Conservation (phyloP, 1,140 invertebrate species). For the Drosophila novamexicana region DNA sequence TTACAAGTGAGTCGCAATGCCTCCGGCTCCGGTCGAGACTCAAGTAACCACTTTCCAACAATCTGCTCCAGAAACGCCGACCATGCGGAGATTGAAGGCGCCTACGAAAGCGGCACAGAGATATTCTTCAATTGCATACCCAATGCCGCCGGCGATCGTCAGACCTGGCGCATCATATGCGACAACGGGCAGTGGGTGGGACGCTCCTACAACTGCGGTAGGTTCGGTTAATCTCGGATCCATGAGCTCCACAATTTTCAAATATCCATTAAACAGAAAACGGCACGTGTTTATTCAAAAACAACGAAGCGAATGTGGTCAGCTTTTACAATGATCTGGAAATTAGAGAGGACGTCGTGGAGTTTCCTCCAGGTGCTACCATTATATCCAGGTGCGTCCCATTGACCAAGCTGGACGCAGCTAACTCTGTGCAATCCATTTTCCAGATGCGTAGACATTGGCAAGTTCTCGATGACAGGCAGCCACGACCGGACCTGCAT, state of each 20-base stretch:
- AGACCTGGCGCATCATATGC: slow-evolving; percentile 92
- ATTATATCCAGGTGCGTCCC: slow-evolving; percentile 87
- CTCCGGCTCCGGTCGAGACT: too few relatives aligned
- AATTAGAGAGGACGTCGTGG: slow-evolving; percentile 89
- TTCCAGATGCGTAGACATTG: slow-evolving; percentile 91
- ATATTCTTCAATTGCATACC: slow-evolving; percentile 92
- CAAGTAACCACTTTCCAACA: background rate
- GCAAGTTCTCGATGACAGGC: slow-evolving; percentile 88
- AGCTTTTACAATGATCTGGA: slow-evolving; percentile 92
- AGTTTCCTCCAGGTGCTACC: slow-evolving; percentile 90
- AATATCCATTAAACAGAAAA: slow-evolving; percentile 85
- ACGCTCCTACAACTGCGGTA: slow-evolving; percentile 90
- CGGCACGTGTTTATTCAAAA: slow-evolving; percentile 90
- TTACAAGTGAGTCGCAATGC: slow-evolving; percentile 68
- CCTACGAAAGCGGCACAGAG: slow-evolving; percentile 91
- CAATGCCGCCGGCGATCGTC: slow-evolving; percentile 90
- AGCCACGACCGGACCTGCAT: slow-evolving; percentile 89
- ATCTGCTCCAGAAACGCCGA: slow-evolving; percentile 62
- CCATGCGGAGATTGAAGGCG: slow-evolving; percentile 83
- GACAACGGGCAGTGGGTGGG: slow-evolving; percentile 93
- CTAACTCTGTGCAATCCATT: slow-evolving; percentile 3
- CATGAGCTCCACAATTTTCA: background rate
- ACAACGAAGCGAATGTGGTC: slow-evolving; percentile 91
- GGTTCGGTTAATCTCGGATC: slow-evolving; percentile 26
- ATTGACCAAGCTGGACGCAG: background rate